These are phyloP conservation scores for Onychomys arenicola DNA, from an alignment of 2,797 vertebrate species.

Conservation along the genomic window DNA sequence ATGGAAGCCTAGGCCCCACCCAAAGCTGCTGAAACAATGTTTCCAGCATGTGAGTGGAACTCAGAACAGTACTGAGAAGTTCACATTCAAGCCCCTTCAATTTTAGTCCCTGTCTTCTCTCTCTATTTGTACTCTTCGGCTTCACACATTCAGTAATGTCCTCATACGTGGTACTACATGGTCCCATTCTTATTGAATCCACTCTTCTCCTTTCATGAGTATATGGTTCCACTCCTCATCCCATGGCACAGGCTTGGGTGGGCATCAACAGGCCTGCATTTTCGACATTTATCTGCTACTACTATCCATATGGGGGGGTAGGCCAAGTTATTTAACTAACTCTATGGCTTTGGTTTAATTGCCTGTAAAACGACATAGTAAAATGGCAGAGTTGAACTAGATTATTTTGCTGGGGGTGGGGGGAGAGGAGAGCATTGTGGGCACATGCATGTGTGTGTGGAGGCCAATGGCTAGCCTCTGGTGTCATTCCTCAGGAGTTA, in stretches of 20 bases:
- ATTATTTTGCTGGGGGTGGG: not conserved
- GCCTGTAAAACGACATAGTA: conserved; percentile 1
- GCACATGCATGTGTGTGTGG: not conserved
- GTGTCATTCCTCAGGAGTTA: not conserved
- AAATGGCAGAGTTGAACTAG: conserved; percentile 18
- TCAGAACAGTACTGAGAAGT: too few species aligned
- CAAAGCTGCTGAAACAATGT: not conserved
- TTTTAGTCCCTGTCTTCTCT: not conserved
- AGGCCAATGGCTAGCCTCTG: not conserved
- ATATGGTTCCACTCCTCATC: not conserved
- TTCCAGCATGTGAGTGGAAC: not conserved
- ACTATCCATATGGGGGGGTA: not conserved
- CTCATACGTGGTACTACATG: not conserved
- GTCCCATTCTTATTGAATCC: not conserved
- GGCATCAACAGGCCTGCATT: not conserved
- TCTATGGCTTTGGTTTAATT: conserved; percentile 4
- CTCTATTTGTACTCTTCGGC: not conserved
- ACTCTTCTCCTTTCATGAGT: conserved; percentile 30
- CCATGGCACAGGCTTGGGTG: not conserved
- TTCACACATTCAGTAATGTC: not conserved
- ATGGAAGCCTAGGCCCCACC: not conserved
- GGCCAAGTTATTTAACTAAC: conserved; percentile 9
- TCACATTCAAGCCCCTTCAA: not conserved
- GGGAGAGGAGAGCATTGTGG: not conserved
- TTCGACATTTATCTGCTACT: conserved; percentile 9